Evolutionary conservation across 2,888 invertebrate genomes (phyloP).

Genomic region (Sinodicranocentrus sp.): DNA sequence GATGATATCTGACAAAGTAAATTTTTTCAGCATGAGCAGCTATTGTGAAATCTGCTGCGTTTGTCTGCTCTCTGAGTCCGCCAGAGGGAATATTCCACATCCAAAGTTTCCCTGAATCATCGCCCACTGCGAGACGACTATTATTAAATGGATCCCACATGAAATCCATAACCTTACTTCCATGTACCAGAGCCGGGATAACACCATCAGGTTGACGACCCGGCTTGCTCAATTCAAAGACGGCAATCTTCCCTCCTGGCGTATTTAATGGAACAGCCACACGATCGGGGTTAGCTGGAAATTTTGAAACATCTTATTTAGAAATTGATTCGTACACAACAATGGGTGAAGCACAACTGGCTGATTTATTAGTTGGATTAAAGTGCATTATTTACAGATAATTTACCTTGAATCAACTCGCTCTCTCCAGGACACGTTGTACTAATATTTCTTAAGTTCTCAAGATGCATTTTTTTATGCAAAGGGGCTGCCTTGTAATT

Average conservation of each 20-base stretch:
- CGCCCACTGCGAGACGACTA: constrained; percentile 87
- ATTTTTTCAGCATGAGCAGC: constrained; percentile 91
- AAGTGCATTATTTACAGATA: background rate
- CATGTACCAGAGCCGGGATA: constrained; percentile 92
- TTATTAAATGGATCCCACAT: constrained; percentile 96
- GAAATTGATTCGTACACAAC: no score
- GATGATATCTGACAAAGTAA: constrained; percentile 94
- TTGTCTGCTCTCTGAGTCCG: constrained; percentile 89
- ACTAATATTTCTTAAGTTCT: constrained; percentile 93
- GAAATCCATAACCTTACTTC: constrained; percentile 93
- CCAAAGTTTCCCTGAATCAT: constrained; percentile 91
- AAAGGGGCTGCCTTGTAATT: constrained; percentile 94
- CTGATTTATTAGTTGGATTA: no score
- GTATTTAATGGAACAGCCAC: constrained; percentile 95
- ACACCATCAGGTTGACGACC: constrained; percentile 89
- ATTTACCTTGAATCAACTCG: constrained; percentile 91
- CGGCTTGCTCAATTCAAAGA: constrained; percentile 88
- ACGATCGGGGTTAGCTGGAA: constrained; percentile 87
- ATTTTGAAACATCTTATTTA: background rate
- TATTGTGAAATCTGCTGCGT: constrained; percentile 84
- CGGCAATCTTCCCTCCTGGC: constrained; percentile 92
- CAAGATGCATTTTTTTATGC: constrained; percentile 94
- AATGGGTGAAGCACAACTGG: no score
- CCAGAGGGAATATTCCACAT: constrained; percentile 88
- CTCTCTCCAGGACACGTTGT: constrained; percentile 96